Evolutionary conservation across 2,113 vertebrate genomes (phyloP).

Genomic region (Hippocampus zosterae): DNA sequence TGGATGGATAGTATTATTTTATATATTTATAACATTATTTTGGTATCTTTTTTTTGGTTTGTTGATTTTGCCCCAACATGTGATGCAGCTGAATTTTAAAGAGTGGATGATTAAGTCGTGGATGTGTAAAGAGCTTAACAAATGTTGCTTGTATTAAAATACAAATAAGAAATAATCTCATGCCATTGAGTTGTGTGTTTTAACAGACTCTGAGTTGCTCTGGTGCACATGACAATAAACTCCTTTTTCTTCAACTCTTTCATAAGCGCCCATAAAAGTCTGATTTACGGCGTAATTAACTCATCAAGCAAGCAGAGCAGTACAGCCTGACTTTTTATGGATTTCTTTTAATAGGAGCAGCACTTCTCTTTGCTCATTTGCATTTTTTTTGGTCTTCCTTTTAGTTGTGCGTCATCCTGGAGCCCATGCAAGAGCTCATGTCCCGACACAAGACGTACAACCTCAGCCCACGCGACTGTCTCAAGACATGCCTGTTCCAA

Average conservation of each 20-base stretch:
- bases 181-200: not conserved
- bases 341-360: constrained; percentile 3
- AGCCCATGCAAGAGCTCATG: constrained; percentile 99
- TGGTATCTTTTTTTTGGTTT: too few relatives aligned
- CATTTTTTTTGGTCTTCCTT: constrained; percentile 1
- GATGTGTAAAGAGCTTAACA: not conserved
- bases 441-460: constrained; percentile 99
- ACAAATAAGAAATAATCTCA: not conserved
- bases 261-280: not conserved
- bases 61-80: too few relatives aligned
- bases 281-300: constrained; percentile 7
- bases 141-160: not conserved
- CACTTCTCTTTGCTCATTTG: not conserved
- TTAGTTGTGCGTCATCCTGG: constrained; percentile 99
- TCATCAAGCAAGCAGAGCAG: constrained; percentile 29
- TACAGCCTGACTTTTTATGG: constrained; percentile 4
- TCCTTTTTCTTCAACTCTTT: not conserved
- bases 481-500: constrained; percentile 98
- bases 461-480: constrained; percentile 96
- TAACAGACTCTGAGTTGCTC: constrained; percentile 7
- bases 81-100: not conserved
- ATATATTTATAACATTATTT: too few relatives aligned
- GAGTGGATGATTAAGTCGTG: not conserved
- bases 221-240: not conserved
- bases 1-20: too few relatives aligned